A percentile compares a stretch with the other conserved stretches of the same genome.
These are phyloP conservation scores for Hypotaenidia philippensis DNA, from an alignment of 2,797 vertebrate genomes.

Conservation along the genomic window DNA sequence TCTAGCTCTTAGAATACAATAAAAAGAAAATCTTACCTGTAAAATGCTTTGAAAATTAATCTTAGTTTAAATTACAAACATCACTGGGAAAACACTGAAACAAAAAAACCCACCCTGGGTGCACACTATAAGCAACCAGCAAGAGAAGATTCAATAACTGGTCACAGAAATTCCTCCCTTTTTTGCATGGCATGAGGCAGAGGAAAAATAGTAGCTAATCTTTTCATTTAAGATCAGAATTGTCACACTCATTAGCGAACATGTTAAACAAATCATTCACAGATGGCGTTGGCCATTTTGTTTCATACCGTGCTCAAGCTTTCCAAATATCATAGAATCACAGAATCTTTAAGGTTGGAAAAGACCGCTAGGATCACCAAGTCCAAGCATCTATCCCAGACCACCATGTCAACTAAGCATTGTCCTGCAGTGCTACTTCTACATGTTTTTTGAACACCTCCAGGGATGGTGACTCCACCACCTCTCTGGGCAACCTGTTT, in stretches of 20 bases:
- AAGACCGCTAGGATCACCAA: too few species aligned
- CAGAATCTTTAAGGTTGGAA: too few species aligned
- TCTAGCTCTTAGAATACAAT: background rate
- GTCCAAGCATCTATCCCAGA: too few species aligned
- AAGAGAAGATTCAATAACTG: background rate
- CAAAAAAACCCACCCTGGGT: background rate
- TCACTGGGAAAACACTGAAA: background rate
- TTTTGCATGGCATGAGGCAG: background rate
- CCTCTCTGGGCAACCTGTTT: too few species aligned
- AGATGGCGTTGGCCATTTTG: background rate
- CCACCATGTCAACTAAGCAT: too few species aligned
- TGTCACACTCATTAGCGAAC: background rate
- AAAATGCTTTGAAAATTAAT: background rate
- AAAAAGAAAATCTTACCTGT: background rate
- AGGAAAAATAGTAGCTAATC: background rate
- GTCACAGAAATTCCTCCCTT: background rate
- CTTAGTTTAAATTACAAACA: background rate
- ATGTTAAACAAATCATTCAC: background rate
- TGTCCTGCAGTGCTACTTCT: too few species aligned
- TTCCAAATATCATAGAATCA: background rate
- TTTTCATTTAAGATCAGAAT: background rate
- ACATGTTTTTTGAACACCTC: too few species aligned
- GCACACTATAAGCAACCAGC: background rate
- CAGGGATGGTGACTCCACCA: too few species aligned
- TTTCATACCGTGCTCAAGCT: background rate